phyloP scores from a whole-genome alignment of 2,888 invertebrate species.

The Ornithoptera priamus region DNA sequence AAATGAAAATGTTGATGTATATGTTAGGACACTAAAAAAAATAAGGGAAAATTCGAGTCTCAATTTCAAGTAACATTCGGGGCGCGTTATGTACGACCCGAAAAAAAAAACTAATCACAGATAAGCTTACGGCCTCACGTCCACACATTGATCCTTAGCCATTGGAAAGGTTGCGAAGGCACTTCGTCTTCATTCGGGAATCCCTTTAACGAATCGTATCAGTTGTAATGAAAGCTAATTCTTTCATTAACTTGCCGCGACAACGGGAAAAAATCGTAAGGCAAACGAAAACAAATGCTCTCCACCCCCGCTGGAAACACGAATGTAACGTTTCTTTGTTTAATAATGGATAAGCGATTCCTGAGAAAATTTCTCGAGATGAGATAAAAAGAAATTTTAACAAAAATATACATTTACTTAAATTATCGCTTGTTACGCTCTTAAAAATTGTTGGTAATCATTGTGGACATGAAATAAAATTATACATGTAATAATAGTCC shows the following conservation, averaged over 20 bases:
- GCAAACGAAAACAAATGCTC: conserved; percentile 65
- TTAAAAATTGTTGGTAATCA: no score
- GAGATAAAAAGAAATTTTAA: neutral
- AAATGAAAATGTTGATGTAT: neutral
- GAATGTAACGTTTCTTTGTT: conserved; percentile 11
- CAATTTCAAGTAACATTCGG: conserved; percentile 35
- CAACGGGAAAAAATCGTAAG: conserved; percentile 71
- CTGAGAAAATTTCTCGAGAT: neutral
- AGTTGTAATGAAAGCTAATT: conserved; percentile 79
- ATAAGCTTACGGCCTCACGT: conserved; percentile 58
- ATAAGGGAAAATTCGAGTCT: conserved; percentile 22
- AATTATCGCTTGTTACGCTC: neutral
- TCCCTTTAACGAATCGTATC: conserved; percentile 79
- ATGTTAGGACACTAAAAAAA: neutral
- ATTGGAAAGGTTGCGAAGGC: conserved; percentile 69
- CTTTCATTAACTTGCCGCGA: conserved; percentile 78
- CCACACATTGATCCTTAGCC: conserved; percentile 60
- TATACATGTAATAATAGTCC: neutral
- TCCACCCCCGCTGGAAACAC: conserved; percentile 26
- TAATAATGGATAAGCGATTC: conserved; percentile 13
- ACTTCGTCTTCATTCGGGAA: conserved; percentile 76
- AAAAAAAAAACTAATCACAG: conserved; percentile 71
- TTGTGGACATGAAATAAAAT: neutral
- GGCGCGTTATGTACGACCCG: conserved; percentile 54
- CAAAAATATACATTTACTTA: neutral